Percentiles rank a stretch among this genome's conserved stretches.
phyloP scores from a whole-genome alignment of 2,888 invertebrate species.

The Diloba caeruleocephala region DNA sequence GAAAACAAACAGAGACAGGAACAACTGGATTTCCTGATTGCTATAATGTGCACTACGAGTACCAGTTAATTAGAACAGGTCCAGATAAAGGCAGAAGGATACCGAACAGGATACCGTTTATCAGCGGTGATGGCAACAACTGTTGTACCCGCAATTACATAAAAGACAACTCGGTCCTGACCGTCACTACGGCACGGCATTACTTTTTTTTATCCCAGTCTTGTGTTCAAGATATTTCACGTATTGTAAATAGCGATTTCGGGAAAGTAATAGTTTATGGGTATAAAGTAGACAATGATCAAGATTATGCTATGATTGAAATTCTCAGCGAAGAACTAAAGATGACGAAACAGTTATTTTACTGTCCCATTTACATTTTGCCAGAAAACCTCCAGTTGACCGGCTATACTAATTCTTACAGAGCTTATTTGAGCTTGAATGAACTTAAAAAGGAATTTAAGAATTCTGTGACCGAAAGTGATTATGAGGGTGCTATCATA shows the following conservation, averaged over 20 bases:
- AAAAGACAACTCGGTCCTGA: slow-evolving; percentile 23
- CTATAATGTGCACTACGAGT: slow-evolving; percentile 9
- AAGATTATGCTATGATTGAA: not conserved
- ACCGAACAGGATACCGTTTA: slow-evolving; percentile 27
- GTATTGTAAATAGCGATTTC: slow-evolving; percentile 16
- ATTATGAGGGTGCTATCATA: slow-evolving; percentile 19
- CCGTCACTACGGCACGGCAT: slow-evolving; percentile 2
- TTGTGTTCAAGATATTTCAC: slow-evolving; percentile 13
- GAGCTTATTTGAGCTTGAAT: slow-evolving; percentile 6
- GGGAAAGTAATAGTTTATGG: slow-evolving; percentile 25
- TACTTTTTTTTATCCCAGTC: fast-evolving
- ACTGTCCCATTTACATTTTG: slow-evolving; percentile 19
- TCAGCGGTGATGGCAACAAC: fast-evolving
- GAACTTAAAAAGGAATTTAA: slow-evolving; percentile 16
- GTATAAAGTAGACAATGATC: fast-evolving
- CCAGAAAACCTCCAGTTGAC: slow-evolving; percentile 7
- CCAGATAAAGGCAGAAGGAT: slow-evolving; percentile 14
- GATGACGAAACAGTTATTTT: slow-evolving; percentile 15
- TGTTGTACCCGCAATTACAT: slow-evolving; percentile 2
- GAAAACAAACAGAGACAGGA: not conserved
- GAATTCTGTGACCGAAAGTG: not conserved
- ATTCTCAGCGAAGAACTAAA: not conserved
- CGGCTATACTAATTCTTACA: not conserved
- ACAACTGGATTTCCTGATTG: slow-evolving; percentile 13
- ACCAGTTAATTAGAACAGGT: fast-evolving